phyloP scores from a whole-genome alignment of 2,888 invertebrate species.

The Monoplex corrugatus region DNA sequence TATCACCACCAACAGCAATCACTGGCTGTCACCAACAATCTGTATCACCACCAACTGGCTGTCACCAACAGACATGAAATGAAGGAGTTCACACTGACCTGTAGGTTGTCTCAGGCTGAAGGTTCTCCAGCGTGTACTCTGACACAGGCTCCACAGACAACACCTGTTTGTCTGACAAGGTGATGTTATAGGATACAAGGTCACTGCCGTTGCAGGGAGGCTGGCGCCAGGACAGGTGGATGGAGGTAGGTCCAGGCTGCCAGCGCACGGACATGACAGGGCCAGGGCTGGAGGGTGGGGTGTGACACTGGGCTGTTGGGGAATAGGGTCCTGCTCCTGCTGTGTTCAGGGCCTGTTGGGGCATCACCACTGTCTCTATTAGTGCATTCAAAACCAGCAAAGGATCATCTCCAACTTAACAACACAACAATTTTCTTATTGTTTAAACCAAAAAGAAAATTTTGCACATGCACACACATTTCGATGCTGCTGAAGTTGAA shows the following conservation, averaged over 20 bases:
- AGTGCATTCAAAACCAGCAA: too few species aligned
- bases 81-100: too few species aligned
- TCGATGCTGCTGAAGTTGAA: too few species aligned
- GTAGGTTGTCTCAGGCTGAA: constrained; percentile 90
- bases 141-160: constrained; percentile 72
- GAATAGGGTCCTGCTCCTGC: constrained; percentile 92
- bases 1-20: too few species aligned
- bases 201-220: constrained; percentile 89
- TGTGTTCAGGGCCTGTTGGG: constrained; percentile 88
- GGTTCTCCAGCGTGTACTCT: constrained; percentile 86
- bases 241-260: constrained; percentile 86
- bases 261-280: constrained; percentile 83
- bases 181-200: constrained; percentile 89
- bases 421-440: too few species aligned
- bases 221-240: constrained; percentile 87
- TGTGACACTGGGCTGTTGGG: constrained; percentile 86
- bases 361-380: too few species aligned
- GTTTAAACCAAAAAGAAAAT: too few species aligned
- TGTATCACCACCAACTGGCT: too few species aligned
- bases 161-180: constrained; percentile 83
- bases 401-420: too few species aligned
- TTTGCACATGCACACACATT: too few species aligned
- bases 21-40: too few species aligned
- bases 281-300: constrained; percentile 91
- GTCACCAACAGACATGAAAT: too few species aligned